A percentile compares a stretch with the other conserved stretches of the same genome.
Conservation (phyloP, 2,888 invertebrate genomes). For the Melinaea marsaeus region DNA sequence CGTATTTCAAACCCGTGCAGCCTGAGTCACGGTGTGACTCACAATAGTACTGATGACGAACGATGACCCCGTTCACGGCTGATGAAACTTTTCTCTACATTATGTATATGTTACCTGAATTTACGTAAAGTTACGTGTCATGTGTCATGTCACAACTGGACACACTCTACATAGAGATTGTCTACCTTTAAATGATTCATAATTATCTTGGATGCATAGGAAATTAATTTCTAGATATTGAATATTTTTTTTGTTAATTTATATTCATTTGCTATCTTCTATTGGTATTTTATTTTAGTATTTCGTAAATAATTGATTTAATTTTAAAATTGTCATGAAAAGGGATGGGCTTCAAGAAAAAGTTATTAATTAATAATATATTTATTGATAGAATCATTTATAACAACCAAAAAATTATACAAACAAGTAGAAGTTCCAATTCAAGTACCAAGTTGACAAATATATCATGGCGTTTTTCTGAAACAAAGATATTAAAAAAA, state of each 20-base stretch:
- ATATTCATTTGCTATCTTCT: too few species aligned
- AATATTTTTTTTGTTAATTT: too few species aligned
- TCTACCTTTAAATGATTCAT: too few species aligned
- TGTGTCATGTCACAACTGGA: too few species aligned
- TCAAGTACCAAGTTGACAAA: background rate
- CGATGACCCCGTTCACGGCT: constrained; percentile 24
- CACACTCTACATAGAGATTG: too few species aligned
- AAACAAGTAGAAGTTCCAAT: background rate
- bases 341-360: too few species aligned
- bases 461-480: constrained; percentile 38
- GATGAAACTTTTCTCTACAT: constrained; percentile 17
- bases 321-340: too few species aligned
- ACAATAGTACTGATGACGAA: constrained; percentile 21
- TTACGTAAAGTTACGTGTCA: background rate
- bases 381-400: background rate
- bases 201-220: too few species aligned
- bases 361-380: too few species aligned
- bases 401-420: background rate
- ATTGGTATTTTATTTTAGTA: too few species aligned
- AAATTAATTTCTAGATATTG: too few species aligned
- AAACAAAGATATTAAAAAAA: constrained; percentile 33
- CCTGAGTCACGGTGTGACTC: constrained; percentile 25
- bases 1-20: constrained; percentile 1
- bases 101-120: background rate
- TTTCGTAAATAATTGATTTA: too few species aligned